Base-by-base conservation (phyloP, 2,797 vertebrate genomes). In the Pipistrellus pipistrellus region DNA sequence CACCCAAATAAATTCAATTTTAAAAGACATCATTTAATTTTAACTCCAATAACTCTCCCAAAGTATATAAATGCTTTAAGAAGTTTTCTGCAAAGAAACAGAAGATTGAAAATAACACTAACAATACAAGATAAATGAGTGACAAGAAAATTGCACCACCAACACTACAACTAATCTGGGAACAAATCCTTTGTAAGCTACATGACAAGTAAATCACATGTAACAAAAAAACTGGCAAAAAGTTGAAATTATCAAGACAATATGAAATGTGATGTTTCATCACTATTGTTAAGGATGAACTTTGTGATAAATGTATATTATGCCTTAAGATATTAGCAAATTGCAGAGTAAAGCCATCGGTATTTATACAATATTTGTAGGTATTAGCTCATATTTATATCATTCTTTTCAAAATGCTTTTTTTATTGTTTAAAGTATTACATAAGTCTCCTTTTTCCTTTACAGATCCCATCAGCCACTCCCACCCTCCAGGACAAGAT, bases 121-220 rank as follows among this genome's bases (percentile, higher is more conserved):
- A 82, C 30, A 38, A 77, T 85, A 81, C 20, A 90, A 86, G 71
- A 91, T 46, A 86, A 66, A 82, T 38, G 75, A 95, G 35, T 88
- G 85, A 91, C 66, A 76, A 93, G 90, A 94, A 91, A 96, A 75
- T 95, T 25, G 59, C 14, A 89, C 17, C 48, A 86, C 32, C 51
- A 62, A 90, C n/a, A 68, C 53, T n/a, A 88, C 41, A 88, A 82
- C 55, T 90, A 72, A 75, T 86, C 59, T 93, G 46, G 35, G 82
- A 76, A 95, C 23, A 95, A 88, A 82, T 12, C n/a, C 9, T 73
- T 88, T 88, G 35, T 83, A 69, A 68, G 55, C 55, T 73, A 46
- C 55, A 73, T 92, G 87, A 84, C 68, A 78, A 86, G 57, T 9
- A 59, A 88, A 76, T 93, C 75, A 71, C 64, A 68, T 59, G 44